phyloP scores from a whole-genome alignment of 1,140 invertebrate species.

The Oncopodura yosiiana region DNA sequence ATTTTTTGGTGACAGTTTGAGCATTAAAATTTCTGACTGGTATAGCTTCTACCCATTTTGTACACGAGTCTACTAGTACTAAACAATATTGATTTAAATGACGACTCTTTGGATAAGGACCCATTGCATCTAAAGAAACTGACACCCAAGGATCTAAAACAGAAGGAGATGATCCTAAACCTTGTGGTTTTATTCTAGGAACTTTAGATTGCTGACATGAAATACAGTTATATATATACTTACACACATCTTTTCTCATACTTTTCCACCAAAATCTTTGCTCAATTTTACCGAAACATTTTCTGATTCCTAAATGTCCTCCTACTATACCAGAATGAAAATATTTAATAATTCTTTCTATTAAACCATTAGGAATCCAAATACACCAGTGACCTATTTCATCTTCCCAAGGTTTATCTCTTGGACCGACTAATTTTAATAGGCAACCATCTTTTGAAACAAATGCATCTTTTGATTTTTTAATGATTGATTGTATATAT shows the following conservation, averaged over 20 bases:
- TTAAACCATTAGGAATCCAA: neutral
- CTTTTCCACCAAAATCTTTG: neutral
- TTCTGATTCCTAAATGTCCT: neutral
- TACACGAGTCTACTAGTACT: neutral
- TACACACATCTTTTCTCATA: conserved; percentile 6
- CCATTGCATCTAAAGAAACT: neutral
- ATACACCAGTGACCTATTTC: neutral
- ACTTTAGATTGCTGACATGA: conserved; percentile 2
- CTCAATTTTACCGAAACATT: neutral
- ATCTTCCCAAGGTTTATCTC: neutral
- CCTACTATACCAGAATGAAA: neutral
- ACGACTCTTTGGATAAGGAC: neutral
- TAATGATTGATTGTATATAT: too few relatives aligned
- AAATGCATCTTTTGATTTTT: too few relatives aligned
- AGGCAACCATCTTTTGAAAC: neutral
- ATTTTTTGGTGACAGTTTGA: conserved; percentile 10
- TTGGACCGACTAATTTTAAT: neutral
- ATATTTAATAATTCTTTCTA: neutral
- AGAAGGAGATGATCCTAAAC: neutral
- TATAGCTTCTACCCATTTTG: conserved; percentile 16
- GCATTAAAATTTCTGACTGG: conserved; percentile 3
- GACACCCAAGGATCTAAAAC: neutral
- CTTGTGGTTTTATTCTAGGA: neutral
- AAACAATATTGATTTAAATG: neutral
- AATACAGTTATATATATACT: conserved; percentile 4